Evolutionary conservation across 2,888 invertebrate species (phyloP), one percentile per base, ranked within the genome.

Genomic region (Julus scandinavius): DNA sequence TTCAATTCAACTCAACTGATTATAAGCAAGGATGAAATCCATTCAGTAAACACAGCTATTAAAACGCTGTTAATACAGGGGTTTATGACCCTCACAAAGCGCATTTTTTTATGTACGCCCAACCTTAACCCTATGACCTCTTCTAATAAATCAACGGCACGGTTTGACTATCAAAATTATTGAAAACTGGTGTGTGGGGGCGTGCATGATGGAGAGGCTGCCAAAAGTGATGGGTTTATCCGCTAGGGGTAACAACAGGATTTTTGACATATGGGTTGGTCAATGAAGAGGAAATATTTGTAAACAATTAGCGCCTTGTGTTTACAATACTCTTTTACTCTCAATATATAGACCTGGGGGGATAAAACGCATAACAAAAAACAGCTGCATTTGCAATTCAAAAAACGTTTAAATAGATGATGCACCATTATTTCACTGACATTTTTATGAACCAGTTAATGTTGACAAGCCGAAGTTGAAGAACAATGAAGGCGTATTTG

Each of bases 141-240:
- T 63, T 7, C 4, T 63, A 20, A 63, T 63, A 7, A n/a, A 63
- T 63, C 63, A 63, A 63, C 5, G 20, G 63, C 63, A 63, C 63
- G 2, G 20, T 63, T 20, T 54, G 13, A 17, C 54, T 17, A 17
- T 17, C 17, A 54, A 54, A 54, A 54, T 54, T 54, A 17, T 13
- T 17, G 54, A 54, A 54, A 63, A 63, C 20, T 63, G n/a, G 7
- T 7, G 7, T 7, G 5, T 7, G 20, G 20, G 63, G 63, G 63
- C 20, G 63, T n/a, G 63, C 6, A 20, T 20, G 63, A 63, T 63
- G 0, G 63, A 63, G n/a, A 20, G n/a, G 63, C 63, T 63, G 63
- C 63, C 63, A 63, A 63, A 63, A 63, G 63, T 63, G 63, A 63
- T 63, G 63, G 63, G n/a, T 63, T 63, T 63, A 63, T 63, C 63